Conservation (phyloP, 2,797 vertebrate genomes). For the Amblyopsis hoosieri region DNA sequence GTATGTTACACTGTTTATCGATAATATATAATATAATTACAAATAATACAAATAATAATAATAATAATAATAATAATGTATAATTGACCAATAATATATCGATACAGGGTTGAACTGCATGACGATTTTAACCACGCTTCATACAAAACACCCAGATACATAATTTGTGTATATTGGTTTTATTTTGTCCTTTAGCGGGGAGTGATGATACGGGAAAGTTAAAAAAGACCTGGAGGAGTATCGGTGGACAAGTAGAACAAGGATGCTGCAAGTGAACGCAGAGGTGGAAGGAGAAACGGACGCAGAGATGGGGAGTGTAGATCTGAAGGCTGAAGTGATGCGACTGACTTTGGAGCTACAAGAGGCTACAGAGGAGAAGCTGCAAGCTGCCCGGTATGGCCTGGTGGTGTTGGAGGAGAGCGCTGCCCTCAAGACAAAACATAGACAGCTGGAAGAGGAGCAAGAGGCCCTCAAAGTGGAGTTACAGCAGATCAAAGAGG, state of each 20-base stretch:
- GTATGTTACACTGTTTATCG: too few relatives aligned
- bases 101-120: too few relatives aligned
- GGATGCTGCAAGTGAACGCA: constrained; percentile 74
- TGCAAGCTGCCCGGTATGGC: constrained; percentile 86
- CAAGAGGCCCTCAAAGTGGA: constrained; percentile 79
- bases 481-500: constrained; percentile 83
- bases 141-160: constrained; percentile 12
- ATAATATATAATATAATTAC: too few relatives aligned
- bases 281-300: constrained; percentile 45
- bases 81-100: too few relatives aligned
- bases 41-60: too few relatives aligned
- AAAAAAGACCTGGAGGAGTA: constrained; percentile 45
- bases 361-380: constrained; percentile 86
- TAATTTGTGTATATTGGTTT: constrained; percentile 25
- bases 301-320: constrained; percentile 44
- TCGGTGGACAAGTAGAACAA: constrained; percentile 49
- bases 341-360: constrained; percentile 83
- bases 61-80: too few relatives aligned
- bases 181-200: constrained; percentile 22
- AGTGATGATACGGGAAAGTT: constrained; percentile 60
- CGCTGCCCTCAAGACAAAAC: constrained; percentile 76
- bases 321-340: constrained; percentile 75
- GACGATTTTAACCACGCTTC: too few relatives aligned
- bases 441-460: constrained; percentile 83
- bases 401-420: constrained; percentile 87